Conservation (phyloP, 2,113 vertebrate species). For the Panthera leo region DNA sequence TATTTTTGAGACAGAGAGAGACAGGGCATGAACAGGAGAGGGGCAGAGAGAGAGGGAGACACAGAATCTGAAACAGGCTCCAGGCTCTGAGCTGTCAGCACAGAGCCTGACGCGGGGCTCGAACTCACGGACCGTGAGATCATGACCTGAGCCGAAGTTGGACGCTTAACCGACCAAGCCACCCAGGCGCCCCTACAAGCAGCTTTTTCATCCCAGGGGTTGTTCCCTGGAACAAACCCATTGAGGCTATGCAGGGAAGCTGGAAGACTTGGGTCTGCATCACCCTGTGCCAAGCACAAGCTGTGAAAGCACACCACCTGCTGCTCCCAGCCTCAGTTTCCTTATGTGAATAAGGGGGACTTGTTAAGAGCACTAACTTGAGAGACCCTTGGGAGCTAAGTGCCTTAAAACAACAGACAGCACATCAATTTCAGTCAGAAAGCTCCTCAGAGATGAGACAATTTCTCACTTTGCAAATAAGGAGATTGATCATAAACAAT, state of each 20-base stretch:
- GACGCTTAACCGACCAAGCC: too few species aligned
- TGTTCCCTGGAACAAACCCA: background rate
- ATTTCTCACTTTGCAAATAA: background rate
- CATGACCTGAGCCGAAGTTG: too few species aligned
- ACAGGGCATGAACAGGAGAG: too few species aligned
- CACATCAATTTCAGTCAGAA: background rate
- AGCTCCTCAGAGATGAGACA: background rate
- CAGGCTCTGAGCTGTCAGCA: too few species aligned
- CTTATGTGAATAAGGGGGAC: background rate
- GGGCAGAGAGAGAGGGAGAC: too few species aligned
- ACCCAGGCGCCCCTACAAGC: too few species aligned
- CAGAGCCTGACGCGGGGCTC: too few species aligned
- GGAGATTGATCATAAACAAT: background rate
- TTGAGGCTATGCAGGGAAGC: fast-evolving
- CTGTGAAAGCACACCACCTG: background rate
- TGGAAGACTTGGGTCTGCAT: background rate
- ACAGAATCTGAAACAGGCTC: too few species aligned
- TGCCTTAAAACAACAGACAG: background rate
- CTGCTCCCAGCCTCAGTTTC: background rate
- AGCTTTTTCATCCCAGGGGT: background rate
- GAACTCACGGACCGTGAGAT: too few species aligned
- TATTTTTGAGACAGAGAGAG: too few species aligned
- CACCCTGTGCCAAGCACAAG: background rate
- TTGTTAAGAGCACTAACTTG: background rate
- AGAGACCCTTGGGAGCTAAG: background rate